Conservation (phyloP, 2,113 vertebrate species). For the Microtus oregoni region DNA sequence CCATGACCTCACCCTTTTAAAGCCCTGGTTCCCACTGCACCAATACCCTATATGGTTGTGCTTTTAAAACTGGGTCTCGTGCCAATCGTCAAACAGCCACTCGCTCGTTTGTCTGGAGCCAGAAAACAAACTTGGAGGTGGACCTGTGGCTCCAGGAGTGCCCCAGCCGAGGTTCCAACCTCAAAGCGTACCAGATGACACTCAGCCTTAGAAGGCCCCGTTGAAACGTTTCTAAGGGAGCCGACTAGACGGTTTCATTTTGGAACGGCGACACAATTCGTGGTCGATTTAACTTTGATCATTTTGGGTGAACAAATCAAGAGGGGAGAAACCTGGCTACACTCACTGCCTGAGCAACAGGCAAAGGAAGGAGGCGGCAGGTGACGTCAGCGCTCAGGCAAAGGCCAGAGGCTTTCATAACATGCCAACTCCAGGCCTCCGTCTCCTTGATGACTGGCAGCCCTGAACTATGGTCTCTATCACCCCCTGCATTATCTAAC, state of each 20-base stretch:
- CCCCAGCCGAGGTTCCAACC: slow-evolving; percentile 51
- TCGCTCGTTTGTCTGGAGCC: slow-evolving; percentile 83
- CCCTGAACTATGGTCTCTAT: not conserved
- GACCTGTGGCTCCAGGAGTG: slow-evolving; percentile 59
- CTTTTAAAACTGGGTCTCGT: slow-evolving; percentile 81
- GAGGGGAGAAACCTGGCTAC: not conserved
- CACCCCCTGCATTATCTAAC: not conserved
- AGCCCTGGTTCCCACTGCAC: slow-evolving; percentile 70
- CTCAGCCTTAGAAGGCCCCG: not conserved
- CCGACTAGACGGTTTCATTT: slow-evolving; percentile 41
- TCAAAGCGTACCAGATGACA: slow-evolving; percentile 51
- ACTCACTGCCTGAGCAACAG: not conserved
- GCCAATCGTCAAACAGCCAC: slow-evolving; percentile 84
- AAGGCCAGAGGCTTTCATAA: not conserved
- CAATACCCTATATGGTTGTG: slow-evolving; percentile 88
- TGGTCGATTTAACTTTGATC: slow-evolving; percentile 54
- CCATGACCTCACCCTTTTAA: slow-evolving; percentile 85
- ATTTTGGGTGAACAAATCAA: not conserved
- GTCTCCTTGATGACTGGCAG: not conserved
- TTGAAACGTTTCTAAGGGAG: slow-evolving; percentile 57
- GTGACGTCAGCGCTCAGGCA: slow-evolving; percentile 13
- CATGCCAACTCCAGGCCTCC: not conserved
- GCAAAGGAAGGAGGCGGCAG: slow-evolving; percentile 24
- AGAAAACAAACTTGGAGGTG: slow-evolving; percentile 83
- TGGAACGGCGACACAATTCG: slow-evolving; percentile 68